Evolutionary conservation across 2,797 vertebrate species (phyloP), one percentile per base, ranked within the genome.

Genomic region (Myotis myotis): DNA sequence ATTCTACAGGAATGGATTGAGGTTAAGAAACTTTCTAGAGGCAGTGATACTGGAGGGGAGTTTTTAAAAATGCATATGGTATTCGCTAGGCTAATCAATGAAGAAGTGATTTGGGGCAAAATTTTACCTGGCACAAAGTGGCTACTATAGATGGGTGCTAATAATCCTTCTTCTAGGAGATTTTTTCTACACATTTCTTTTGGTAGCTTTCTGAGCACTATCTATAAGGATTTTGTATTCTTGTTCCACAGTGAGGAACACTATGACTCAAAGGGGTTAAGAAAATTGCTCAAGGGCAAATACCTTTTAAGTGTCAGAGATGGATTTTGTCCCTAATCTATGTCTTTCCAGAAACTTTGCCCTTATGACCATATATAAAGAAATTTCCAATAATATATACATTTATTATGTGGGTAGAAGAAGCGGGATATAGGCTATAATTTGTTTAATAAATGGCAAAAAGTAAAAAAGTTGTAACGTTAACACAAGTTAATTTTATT

Each of bases 391-490:
- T 84, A 79, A 84, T 23, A 82, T 51, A 38, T 22, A 89, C 19
- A 9, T 87, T 60, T 90, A 83, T 87, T 51, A 41, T 75, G 55
- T 87, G 25, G 11, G 17, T 41, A 83, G 28, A 92, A 82, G 72
- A 28, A 82, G 19, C 57, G 4, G 25, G 8, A 66, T 38, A 78
- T 28, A 79, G 15, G 19, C 12, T 51, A 33, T 71, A 30, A 47
- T 83, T 95, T 74, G 23, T 72, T 79, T 76, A 89, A 68, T 36
- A 91, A 89, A 68, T 92, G 47, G 7, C 30, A 89, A 47, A 55
- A 91, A 71, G 33, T 64, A 47, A 70, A 81, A 81, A 85, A 72
- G 23, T 36, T 85, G 4, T 49, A 64, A 80, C 11, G 36, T 81
- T 64, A 81, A 71, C 5, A 38, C 75, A 10, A 55, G 53, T 47